phyloP scores from a whole-genome alignment of 2,888 invertebrate genomes.

The Homarus gammarus region DNA sequence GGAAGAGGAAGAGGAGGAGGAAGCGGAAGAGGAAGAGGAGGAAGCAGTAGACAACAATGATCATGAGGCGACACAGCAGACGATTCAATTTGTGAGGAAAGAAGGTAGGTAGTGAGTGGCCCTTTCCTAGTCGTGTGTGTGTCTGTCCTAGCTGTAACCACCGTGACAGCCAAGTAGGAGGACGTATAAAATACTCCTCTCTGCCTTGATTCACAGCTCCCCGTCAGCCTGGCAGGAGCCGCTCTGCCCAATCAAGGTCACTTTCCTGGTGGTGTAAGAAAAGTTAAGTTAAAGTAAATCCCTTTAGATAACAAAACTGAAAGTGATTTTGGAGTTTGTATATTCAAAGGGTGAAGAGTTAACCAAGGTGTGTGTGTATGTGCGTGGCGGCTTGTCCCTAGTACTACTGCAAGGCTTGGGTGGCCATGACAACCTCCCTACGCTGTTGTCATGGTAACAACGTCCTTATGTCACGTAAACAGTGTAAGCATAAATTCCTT shows the following conservation, averaged over 20 bases:
- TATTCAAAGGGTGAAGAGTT: no score
- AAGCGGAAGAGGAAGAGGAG: slow-evolving; percentile 70
- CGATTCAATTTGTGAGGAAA: slow-evolving; percentile 53
- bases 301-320: neutral
- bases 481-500: neutral
- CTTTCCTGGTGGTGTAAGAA: neutral
- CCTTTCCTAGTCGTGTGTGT: neutral
- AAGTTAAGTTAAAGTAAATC: neutral
- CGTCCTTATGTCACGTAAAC: neutral
- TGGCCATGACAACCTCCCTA: neutral
- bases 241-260: neutral
- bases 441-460: neutral
- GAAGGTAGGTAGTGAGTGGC: slow-evolving; percentile 45
- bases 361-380: no score
- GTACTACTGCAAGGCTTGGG: neutral
- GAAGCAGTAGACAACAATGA: slow-evolving; percentile 17
- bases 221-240: no score
- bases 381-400: no score
- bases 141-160: neutral
- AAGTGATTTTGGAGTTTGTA: no score
- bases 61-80: neutral
- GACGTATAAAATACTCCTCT: neutral
- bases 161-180: no score
- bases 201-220: no score
- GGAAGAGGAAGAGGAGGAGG: slow-evolving; percentile 47